Evolutionary conservation across 2,888 invertebrate genomes (phyloP), one percentile per base, ranked within the genome.

Genomic region (Pachycephus smyrnensis): DNA sequence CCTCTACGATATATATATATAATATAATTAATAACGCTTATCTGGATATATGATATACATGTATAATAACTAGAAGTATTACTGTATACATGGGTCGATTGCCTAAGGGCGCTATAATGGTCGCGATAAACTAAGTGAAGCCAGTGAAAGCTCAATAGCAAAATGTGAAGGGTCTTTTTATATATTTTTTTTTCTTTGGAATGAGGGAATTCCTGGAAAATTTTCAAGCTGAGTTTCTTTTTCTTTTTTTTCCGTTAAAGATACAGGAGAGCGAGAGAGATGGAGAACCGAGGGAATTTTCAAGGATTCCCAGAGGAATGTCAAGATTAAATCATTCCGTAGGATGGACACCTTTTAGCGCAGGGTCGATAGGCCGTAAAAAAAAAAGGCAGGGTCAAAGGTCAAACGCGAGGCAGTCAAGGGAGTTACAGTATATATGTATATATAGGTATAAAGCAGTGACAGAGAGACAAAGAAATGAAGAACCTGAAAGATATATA

Each of bases 401-500:
- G 55, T 55, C 55, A 23, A 55, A 55, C 23, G 23, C 55, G 55
- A 23, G 15, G 9, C 23, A 55, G 23, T 55, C 9, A 23, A 23
- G 23, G 55, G 55, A 23, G 40, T 15, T 40, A 40, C 15, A 15
- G 15, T 40, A 33, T 55, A 4, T 12, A 73, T 36, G 68, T 15
- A 71, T 68, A 75, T 30, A 23, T 68, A n/a, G 12, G 55, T 30
- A 23, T 71, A 30, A 15, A 35, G 71, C 75, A 71, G 33, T 40
- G 77, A 75, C 75, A 55, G 73, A 77, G 75, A 74, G 71, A 76
- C n/a, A 71, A 36, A 73, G 69, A 73, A 55, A 75, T 71, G 74
- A 31, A 37, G 69, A 79, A 74, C n/a, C 75, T 69, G 75, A 75
- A 75, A 73, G 30, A 75, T 15, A 78, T 55, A 74, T 68, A 76